Percentiles rank a stretch among this genome's conserved stretches.
These are phyloP conservation scores for Antheraea pernyi DNA, from an alignment of 1,140 invertebrate genomes.

Conservation along the genomic window DNA sequence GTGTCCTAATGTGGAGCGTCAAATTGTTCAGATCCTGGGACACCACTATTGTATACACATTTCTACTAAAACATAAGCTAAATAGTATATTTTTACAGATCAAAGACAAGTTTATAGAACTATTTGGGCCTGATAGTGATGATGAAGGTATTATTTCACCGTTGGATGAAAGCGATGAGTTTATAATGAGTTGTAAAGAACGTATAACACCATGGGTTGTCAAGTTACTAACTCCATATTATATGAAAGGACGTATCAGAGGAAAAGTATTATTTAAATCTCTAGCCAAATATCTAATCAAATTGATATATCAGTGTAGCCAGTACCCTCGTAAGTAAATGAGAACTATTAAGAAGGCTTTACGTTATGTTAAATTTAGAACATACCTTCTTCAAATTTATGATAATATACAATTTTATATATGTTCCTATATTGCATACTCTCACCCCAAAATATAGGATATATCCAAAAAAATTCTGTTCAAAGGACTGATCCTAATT, in stretches of 20 bases:
- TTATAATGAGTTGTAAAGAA: slow-evolving; percentile 68
- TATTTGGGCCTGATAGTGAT: slow-evolving; percentile 72
- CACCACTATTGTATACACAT: slow-evolving; percentile 2
- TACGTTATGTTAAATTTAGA: too few species aligned
- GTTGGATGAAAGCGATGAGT: slow-evolving; percentile 59
- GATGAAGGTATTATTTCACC: slow-evolving; percentile 71
- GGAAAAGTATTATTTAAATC: slow-evolving; percentile 62
- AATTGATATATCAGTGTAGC: slow-evolving; percentile 70
- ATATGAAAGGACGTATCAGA: slow-evolving; percentile 62
- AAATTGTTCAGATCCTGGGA: too few species aligned
- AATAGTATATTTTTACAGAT: slow-evolving; percentile 50
- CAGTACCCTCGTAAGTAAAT: slow-evolving; percentile 65
- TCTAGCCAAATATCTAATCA: slow-evolving; percentile 65
- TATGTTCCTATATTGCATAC: too few species aligned
- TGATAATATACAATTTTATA: too few species aligned
- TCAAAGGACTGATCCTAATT: too few species aligned
- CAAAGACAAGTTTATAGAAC: slow-evolving; percentile 53
- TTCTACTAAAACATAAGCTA: not conserved
- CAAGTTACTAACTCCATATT: slow-evolving; percentile 62
- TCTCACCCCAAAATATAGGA: too few species aligned
- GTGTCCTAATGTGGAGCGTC: too few species aligned
- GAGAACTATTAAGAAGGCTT: not conserved
- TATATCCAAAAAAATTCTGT: too few species aligned
- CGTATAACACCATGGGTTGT: slow-evolving; percentile 72
- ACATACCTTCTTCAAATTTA: too few species aligned